These are phyloP conservation scores for Sebastolobus altivelis DNA, from an alignment of 2,797 vertebrate genomes.

Conservation along the genomic window DNA sequence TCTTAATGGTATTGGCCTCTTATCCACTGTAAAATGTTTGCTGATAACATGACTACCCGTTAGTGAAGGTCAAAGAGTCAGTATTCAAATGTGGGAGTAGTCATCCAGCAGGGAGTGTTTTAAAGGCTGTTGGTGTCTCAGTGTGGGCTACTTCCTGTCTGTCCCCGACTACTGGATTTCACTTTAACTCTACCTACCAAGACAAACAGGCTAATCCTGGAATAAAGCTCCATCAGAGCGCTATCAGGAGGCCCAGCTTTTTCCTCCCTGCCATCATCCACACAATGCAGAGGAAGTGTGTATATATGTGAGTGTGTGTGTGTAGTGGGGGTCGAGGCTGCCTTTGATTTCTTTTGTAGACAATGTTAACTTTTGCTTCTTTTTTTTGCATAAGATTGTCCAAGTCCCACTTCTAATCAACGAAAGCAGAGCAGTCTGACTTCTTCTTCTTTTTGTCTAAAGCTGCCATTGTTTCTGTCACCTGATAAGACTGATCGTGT, in stretches of 20 bases:
- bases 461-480: slow-evolving; percentile 36
- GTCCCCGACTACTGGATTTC: slow-evolving; percentile 57
- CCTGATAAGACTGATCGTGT: slow-evolving; percentile 40
- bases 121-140: slow-evolving; percentile 32
- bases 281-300: slow-evolving; percentile 80
- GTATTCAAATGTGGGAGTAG: slow-evolving; percentile 26
- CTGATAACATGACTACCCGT: not conserved
- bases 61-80: slow-evolving; percentile 24
- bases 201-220: slow-evolving; percentile 77
- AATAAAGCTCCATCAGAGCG: slow-evolving; percentile 50
- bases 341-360: slow-evolving; percentile 20
- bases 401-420: slow-evolving; percentile 1
- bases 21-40: not conserved
- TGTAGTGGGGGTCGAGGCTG: not conserved
- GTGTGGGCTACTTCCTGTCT: slow-evolving; percentile 60
- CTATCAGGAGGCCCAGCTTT: slow-evolving; percentile 80
- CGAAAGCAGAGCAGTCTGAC: not conserved
- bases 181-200: slow-evolving; percentile 46
- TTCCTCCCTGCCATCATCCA: slow-evolving; percentile 76
- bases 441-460: not conserved
- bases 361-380: slow-evolving; percentile 19
- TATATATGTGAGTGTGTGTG: slow-evolving; percentile 8
- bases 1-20: not conserved
- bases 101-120: slow-evolving; percentile 16
- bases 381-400: not conserved